Percentiles rank a stretch among this genome's conserved stretches.
These are phyloP conservation scores for Micronisus gabar DNA, from an alignment of 2,113 vertebrate species.

Conservation along the genomic window DNA sequence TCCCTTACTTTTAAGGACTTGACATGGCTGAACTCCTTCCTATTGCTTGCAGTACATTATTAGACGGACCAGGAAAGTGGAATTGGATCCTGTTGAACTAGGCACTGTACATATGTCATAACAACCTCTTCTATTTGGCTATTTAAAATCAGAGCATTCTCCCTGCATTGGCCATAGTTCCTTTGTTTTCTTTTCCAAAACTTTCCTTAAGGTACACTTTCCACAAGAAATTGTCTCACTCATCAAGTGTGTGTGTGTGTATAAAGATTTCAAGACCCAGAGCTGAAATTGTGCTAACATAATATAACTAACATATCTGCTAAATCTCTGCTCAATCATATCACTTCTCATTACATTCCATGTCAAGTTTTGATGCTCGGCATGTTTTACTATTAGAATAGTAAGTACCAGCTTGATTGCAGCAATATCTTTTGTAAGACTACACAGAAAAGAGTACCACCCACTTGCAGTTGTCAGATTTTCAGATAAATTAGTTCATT, in stretches of 20 bases:
- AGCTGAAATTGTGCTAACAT: neutral
- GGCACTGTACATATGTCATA: neutral
- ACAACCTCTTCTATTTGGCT: neutral
- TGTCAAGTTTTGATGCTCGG: conserved; percentile 41
- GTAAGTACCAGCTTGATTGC: conserved; percentile 47
- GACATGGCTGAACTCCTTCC: neutral
- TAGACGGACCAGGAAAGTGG: neutral
- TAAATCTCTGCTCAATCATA: conserved; percentile 31
- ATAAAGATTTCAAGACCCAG: neutral
- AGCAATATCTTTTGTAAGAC: conserved; percentile 47
- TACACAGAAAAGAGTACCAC: conserved; percentile 33
- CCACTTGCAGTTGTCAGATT: conserved; percentile 59
- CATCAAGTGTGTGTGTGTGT: neutral
- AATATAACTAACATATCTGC: neutral
- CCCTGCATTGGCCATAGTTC: neutral
- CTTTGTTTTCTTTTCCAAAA: neutral
- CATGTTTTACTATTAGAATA: conserved; percentile 48
- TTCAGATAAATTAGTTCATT: conserved; percentile 60
- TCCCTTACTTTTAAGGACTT: neutral
- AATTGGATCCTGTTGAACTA: neutral
- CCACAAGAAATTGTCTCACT: neutral
- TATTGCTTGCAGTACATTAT: neutral
- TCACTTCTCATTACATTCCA: conserved; percentile 21
- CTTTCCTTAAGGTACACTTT: neutral
- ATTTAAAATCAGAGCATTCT: neutral